Evolutionary conservation across 2,113 vertebrate genomes (phyloP).

Genomic region (Corythaixoides concolor): DNA sequence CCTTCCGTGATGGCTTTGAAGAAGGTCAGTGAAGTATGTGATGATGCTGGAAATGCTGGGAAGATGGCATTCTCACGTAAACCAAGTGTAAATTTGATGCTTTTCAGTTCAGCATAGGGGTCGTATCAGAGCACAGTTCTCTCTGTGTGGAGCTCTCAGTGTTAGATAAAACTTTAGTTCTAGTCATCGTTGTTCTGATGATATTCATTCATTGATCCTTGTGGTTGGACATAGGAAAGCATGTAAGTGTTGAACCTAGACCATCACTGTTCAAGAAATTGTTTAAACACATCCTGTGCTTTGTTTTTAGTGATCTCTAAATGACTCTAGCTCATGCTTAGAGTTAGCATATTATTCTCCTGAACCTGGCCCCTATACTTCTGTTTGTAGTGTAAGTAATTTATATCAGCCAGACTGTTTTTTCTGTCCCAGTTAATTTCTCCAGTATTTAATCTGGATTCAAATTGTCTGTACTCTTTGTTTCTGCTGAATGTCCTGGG

Average conservation of each 20-base stretch:
- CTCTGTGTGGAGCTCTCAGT: not conserved
- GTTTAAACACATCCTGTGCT: not conserved
- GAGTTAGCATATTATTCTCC: not conserved
- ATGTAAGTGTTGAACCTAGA: not conserved
- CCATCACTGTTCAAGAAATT: not conserved
- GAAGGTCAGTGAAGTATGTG: slow-evolving; percentile 81
- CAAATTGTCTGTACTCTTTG: not conserved
- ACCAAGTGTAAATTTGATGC: fast-evolving
- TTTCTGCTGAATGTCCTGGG: not conserved
- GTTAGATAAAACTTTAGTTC: not conserved
- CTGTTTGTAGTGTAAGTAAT: not conserved
- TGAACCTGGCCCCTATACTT: not conserved
- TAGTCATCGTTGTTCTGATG: fast-evolving
- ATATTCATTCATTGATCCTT: not conserved
- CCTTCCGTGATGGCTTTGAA: slow-evolving; percentile 97
- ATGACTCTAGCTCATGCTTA: not conserved
- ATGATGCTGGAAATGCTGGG: not conserved
- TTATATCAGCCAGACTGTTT: not conserved
- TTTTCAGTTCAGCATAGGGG: fast-evolving
- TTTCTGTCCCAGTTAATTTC: not conserved
- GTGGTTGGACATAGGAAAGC: not conserved
- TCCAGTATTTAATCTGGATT: not conserved
- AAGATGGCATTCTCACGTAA: fast-evolving
- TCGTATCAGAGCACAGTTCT: not conserved
- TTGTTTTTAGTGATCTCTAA: not conserved